phyloP scores from a whole-genome alignment of 2,888 invertebrate genomes.

The Lithophane leautieri region DNA sequence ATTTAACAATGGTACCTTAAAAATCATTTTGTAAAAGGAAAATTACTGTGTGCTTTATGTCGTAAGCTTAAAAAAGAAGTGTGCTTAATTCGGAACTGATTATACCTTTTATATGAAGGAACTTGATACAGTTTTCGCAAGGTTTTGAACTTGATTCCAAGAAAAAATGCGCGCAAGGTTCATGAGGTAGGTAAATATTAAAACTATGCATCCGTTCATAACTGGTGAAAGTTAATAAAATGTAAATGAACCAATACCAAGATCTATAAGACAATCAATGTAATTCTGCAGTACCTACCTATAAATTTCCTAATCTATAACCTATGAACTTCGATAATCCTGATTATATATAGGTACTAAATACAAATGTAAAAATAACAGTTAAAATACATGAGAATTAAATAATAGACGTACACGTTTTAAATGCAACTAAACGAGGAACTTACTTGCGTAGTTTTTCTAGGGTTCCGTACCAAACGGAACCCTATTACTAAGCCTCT shows the following conservation, averaged over 20 bases:
- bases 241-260: background rate
- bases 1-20: conserved; percentile 42
- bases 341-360: background rate
- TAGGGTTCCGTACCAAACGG: too few species aligned
- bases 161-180: conserved; percentile 36
- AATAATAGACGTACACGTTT: background rate
- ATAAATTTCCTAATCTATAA: background rate
- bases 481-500: too few species aligned
- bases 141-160: conserved; percentile 64
- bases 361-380: background rate
- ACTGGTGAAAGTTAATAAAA: conserved; percentile 1
- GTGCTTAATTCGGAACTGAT: conserved; percentile 26
- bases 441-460: too few species aligned
- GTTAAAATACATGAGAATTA: background rate
- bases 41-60: background rate
- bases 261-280: background rate
- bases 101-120: conserved; percentile 54
- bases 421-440: background rate
- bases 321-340: background rate
- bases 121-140: conserved; percentile 68
- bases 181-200: background rate
- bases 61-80: conserved; percentile 17
- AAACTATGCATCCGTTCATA: conserved; percentile 2
- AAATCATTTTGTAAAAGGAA: conserved; percentile 31
- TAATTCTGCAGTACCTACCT: background rate